Evolutionary conservation across 2,113 vertebrate genomes (phyloP), one percentile per base, ranked within the genome.

Genomic region (Phalacrocorax aristotelis): DNA sequence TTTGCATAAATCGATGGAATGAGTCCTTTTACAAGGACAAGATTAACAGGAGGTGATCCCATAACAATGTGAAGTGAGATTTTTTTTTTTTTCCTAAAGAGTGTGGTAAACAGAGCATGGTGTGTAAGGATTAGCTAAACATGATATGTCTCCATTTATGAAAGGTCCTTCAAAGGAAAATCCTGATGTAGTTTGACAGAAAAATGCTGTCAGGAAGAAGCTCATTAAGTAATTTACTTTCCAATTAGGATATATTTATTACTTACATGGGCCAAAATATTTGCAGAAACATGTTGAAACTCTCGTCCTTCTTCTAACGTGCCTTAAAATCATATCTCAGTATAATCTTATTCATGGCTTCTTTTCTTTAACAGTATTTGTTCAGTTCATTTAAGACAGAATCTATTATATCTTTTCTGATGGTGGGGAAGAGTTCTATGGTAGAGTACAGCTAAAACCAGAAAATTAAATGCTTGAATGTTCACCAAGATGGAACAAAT

Each of bases 151-250:
- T 95, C 49, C 54, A 20, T 83, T 95, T 86, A 57, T 88, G 84
- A 92, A 91, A 69, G 57, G 55, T 93, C 34, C 85, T 94, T 96
- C 91, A 96, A 94, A 95, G 55, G 70, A 80, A 94, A 97, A 92
- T 74, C 57, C 69, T 75, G 81, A 89, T 89, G 40, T 81, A 66
- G 69, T 72, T 89, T 97, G 87, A 96, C 84, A 94, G 21, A 82
- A 97, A 96, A 94, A 75, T 38, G 42, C 36, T 97, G 40, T 86
- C 92, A 96, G 95, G 90, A 97, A 97, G 96, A 93, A 95, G 61
- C 13, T 2, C 26, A 48, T 90, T 95, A 86, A 88, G 85, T 46
- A 85, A 86, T 89, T 93, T 95, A 82, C 16, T 83, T 94, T 97
- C 77, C 68, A 91, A 57, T 52, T 95, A 95, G 74, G 74, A 91